These are phyloP conservation scores for Oncorhynchus nerka DNA, from an alignment of 2,113 vertebrate genomes.

Conservation along the genomic window DNA sequence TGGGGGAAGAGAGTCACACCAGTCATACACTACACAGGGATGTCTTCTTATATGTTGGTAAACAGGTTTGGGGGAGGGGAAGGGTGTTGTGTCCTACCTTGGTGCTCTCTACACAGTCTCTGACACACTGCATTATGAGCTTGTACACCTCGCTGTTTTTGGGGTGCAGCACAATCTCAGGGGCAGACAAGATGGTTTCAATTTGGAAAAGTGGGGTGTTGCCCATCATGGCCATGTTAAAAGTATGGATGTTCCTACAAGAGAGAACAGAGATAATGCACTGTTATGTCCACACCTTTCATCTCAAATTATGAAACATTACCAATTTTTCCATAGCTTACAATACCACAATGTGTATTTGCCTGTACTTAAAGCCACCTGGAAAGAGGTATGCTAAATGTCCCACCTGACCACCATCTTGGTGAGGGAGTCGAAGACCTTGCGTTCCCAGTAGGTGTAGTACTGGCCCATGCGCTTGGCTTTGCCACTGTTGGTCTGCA, in stretches of 20 bases:
- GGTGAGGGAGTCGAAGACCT: conserved; percentile 77
- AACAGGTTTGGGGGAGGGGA: background rate
- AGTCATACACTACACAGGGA: background rate
- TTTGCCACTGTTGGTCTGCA: conserved; percentile 82
- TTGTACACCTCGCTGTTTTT: conserved; percentile 78
- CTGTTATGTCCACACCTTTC: background rate
- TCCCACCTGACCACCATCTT: conserved; percentile 87
- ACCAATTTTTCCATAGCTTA: no score
- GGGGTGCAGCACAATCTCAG: conserved; percentile 83
- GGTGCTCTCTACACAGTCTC: conserved; percentile 82
- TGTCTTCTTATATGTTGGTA: background rate
- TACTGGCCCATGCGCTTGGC: conserved; percentile 79
- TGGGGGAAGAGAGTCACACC: background rate
- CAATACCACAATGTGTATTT: no score
- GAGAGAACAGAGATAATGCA: background rate
- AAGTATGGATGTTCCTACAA: conserved; percentile 83
- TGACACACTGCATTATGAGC: conserved; percentile 77
- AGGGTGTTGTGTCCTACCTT: conserved; percentile 69
- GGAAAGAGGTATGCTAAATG: conserved; percentile 11
- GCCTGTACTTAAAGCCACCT: background rate
- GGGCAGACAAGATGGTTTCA: conserved; percentile 79
- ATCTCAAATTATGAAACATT: background rate
- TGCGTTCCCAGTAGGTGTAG: conserved; percentile 86
- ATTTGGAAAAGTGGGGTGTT: conserved; percentile 79
- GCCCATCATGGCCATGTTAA: conserved; percentile 77